Percentiles rank a stretch among this genome's conserved stretches.
phyloP scores from a whole-genome alignment of 92 coral and sea anemone genomes.

The Palythoa heliodiscus region DNA sequence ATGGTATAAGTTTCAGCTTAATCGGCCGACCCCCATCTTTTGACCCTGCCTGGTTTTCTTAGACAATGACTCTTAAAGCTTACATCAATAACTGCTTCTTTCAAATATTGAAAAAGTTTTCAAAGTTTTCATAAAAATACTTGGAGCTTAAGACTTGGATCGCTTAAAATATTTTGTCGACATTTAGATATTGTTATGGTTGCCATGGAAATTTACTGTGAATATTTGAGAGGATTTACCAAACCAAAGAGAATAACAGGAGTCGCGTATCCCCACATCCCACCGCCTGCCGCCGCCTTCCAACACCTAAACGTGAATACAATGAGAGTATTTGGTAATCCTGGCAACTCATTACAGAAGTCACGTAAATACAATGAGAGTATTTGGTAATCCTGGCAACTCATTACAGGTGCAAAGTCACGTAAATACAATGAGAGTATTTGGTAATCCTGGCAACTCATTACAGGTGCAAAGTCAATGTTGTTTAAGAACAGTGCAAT shows the following conservation, averaged over 20 bases:
- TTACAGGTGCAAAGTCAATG: no score
- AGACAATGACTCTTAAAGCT: no score
- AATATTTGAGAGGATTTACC: slow-evolving; percentile 53
- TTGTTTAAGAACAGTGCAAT: no score
- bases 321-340: not conserved
- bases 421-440: not conserved
- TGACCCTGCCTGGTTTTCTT: no score
- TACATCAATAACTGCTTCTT: no score
- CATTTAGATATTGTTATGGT: not conserved
- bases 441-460: not conserved
- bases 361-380: not conserved
- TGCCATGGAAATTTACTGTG: not conserved
- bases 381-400: not conserved
- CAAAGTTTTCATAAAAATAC: not conserved
- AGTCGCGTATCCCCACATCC: slow-evolving; percentile 95
- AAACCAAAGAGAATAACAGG: slow-evolving; percentile 78
- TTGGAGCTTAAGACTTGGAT: not conserved
- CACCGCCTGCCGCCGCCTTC: slow-evolving; percentile 87
- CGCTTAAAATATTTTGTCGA: not conserved
- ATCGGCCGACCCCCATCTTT: no score
- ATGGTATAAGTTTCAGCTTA: no score
- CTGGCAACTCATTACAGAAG: no score
- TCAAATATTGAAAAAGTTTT: not conserved
- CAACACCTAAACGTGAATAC: slow-evolving; percentile 76
- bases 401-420: no score